Conservation (phyloP, 2,888 invertebrate genomes). For the Drosophila suboccidentalis region DNA sequence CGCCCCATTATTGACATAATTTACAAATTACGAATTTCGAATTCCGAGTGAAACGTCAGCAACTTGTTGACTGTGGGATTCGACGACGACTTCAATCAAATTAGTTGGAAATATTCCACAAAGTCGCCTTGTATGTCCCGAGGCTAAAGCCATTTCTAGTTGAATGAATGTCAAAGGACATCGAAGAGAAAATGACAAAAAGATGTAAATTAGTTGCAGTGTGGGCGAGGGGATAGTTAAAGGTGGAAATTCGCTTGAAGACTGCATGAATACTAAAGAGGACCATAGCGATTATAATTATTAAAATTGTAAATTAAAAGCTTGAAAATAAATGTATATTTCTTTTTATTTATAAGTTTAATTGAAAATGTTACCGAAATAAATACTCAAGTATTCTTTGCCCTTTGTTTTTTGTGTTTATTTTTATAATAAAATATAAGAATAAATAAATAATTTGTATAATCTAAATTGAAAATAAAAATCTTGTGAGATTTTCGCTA, state of each 20-base stretch:
- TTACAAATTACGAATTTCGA: conserved; percentile 45
- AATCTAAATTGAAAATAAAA: no score
- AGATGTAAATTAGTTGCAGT: conserved; percentile 16
- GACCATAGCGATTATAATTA: no score
- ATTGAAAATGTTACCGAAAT: no score
- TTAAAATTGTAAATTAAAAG: no score
- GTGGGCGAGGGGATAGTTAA: neutral
- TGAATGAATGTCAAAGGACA: conserved; percentile 70
- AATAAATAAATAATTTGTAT: no score
- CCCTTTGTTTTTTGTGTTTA: no score
- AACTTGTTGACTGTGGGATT: conserved; percentile 13
- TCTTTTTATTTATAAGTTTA: no score
- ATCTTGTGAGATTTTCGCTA: neutral
- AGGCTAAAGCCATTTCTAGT: conserved; percentile 48
- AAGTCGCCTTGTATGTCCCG: conserved; percentile 57
- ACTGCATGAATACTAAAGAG: neutral
- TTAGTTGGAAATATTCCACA: conserved; percentile 50
- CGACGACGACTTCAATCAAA: conserved; percentile 58
- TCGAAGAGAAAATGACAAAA: conserved; percentile 17
- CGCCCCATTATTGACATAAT: conserved; percentile 64
- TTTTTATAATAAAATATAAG: no score
- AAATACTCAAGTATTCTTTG: no score
- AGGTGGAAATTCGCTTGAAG: conserved; percentile 1
- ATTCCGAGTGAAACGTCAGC: conserved; percentile 21
- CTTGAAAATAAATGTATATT: no score